Base-by-base conservation (phyloP, 1,140 invertebrate species). In the Nylanderia fulva region DNA sequence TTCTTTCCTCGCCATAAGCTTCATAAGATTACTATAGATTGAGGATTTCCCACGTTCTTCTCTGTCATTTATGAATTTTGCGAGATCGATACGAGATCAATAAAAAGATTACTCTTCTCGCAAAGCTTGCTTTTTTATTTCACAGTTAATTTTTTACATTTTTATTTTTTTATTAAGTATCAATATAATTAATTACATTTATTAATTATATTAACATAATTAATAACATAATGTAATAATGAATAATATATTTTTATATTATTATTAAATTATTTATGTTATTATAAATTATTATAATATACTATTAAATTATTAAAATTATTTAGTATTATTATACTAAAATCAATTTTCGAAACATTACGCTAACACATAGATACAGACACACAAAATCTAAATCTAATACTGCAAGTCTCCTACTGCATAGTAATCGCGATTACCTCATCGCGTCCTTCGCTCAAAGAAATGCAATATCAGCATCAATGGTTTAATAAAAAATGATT, bases 401-500 rank as follows among this genome's bases (percentile, higher is more conserved):
- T 48, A 77, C 64, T 13, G 27, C 21, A 48, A 52, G 24, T 76
- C 39, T 13, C 4, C 18, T 13, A 42, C 24, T 52, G 58, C 58
- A 48, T 13, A 33, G 2, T 33, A 56, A 60, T 7, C 63, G 9
- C 27, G 29, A 33, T 80, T 42, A 42, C 21, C 3, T 54, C 21
- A 4, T 6, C 45, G 33, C n/a, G 76, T 71, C 52, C 18, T 33
- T 58, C 52, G 6, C 15, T 27, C n/a, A 33, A 45, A 45, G 24
- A 72, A 72, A 60, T 24, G 66, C 66, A 71, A 60, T n/a, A 45
- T 82, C 77, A 82, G 77, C 66, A 18, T 72, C 21, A 39, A 58
- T n/a, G 13, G 13, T 3, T 8, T 21, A 60, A 71, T 54, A 21
- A 58, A 66, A 54, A 68, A 72, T 45, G 36, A 82, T 45, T 58